phyloP scores from a whole-genome alignment of 2,113 vertebrate genomes.

The Deroptyus accipitrinus region DNA sequence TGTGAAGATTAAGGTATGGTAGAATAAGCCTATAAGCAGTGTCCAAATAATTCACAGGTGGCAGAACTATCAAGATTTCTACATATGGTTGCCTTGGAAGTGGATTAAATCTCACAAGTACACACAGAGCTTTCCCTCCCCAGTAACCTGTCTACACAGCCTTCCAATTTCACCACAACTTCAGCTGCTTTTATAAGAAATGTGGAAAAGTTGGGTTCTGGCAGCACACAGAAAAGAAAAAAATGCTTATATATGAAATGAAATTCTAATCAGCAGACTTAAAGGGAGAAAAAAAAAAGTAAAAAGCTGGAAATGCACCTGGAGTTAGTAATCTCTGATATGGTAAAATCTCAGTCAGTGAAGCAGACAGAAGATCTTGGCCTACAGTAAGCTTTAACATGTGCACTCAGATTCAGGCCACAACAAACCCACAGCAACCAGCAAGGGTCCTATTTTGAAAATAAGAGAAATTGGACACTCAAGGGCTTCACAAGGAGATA shows the following conservation, averaged over 20 bases:
- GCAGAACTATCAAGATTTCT: slow-evolving; percentile 55
- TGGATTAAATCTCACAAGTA: slow-evolving; percentile 36
- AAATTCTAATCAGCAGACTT: background rate
- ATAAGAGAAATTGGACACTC: background rate
- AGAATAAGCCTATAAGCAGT: slow-evolving; percentile 45
- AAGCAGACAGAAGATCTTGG: background rate
- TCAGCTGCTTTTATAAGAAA: background rate
- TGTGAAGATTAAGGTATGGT: slow-evolving; percentile 62
- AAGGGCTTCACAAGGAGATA: background rate
- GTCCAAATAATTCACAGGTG: slow-evolving; percentile 68
- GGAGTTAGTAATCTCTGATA: background rate
- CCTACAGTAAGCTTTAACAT: background rate
- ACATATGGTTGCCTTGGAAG: slow-evolving; percentile 50
- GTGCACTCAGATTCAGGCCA: background rate
- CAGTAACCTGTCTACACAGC: background rate
- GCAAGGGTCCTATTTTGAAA: background rate
- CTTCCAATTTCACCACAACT: background rate
- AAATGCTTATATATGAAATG: background rate
- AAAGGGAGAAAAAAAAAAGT: background rate
- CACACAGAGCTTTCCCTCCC: background rate
- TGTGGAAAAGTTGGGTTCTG: background rate
- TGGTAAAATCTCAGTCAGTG: background rate
- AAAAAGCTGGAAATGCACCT: background rate
- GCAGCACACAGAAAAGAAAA: background rate
- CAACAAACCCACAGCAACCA: background rate